Evolutionary conservation across 2,888 invertebrate genomes (phyloP).

Genomic region (Arrhopalites spinosus): DNA sequence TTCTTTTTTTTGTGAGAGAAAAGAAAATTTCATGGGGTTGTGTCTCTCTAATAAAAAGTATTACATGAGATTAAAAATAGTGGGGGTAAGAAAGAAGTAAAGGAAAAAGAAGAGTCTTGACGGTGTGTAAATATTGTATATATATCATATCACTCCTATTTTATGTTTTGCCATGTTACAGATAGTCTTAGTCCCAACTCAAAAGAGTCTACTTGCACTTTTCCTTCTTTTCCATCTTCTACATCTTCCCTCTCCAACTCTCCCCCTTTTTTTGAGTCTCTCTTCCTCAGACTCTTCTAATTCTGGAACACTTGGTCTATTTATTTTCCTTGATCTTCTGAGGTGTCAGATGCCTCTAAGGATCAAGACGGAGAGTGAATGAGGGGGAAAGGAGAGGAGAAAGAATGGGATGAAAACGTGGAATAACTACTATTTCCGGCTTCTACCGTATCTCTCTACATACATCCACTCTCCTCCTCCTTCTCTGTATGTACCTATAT

Average conservation of each 20-base stretch:
- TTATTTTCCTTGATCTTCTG: slow-evolving; percentile 23
- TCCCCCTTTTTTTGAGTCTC: slow-evolving; percentile 1
- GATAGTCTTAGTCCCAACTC: too few species aligned
- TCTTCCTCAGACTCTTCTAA: slow-evolving; percentile 21
- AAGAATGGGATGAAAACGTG: background rate
- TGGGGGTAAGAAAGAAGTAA: too few species aligned
- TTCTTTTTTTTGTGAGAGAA: too few species aligned
- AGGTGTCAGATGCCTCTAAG: slow-evolving; percentile 28
- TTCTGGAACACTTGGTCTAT: slow-evolving; percentile 27
- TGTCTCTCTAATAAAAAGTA: too few species aligned
- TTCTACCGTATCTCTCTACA: background rate
- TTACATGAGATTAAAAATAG: too few species aligned
- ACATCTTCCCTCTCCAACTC: slow-evolving; percentile 1
- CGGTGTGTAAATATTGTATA: too few species aligned
- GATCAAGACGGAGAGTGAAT: slow-evolving; percentile 18
- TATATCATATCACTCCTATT: too few species aligned
- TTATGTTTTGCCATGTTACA: too few species aligned
- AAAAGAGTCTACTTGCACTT: too few species aligned
- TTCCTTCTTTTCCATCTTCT: too few species aligned
- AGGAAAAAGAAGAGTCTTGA: too few species aligned
- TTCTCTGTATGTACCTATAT: background rate
- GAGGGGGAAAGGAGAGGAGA: slow-evolving; percentile 2
- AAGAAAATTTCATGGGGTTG: too few species aligned
- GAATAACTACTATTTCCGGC: slow-evolving; percentile 30
- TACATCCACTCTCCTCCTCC: slow-evolving; percentile 5